Percentiles rank a stretch among this genome's conserved stretches.
These are phyloP conservation scores for Galeopsomyia nigrocyanea DNA, from an alignment of 2,888 invertebrate species.

Conservation along the genomic window DNA sequence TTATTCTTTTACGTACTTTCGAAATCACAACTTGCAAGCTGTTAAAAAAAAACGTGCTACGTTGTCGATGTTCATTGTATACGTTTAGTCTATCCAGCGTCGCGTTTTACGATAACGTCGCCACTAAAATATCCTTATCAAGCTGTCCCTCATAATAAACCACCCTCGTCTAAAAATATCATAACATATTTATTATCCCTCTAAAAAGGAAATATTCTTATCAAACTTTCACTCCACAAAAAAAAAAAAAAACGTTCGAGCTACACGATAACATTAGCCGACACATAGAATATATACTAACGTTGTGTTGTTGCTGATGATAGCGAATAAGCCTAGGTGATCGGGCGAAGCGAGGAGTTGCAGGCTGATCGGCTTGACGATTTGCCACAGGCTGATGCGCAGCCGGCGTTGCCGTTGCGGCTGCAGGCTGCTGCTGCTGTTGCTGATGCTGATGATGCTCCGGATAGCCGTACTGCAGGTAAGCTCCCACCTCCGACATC, in stretches of 20 bases:
- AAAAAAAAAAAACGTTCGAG: background rate
- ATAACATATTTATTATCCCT: too few relatives aligned
- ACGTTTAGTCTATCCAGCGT: too few relatives aligned
- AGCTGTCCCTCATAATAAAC: too few relatives aligned
- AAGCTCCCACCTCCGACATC: conserved; percentile 65
- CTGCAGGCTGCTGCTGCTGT: conserved; percentile 48
- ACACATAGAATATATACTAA: conserved; percentile 2
- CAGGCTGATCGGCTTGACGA: conserved; percentile 27
- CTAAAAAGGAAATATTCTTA: too few relatives aligned
- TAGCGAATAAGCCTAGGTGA: conserved; percentile 46
- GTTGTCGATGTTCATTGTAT: too few relatives aligned
- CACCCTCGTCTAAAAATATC: too few relatives aligned
- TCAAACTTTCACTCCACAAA: background rate
- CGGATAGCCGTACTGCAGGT: conserved; percentile 52
- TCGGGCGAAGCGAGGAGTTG: background rate
- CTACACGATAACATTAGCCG: background rate
- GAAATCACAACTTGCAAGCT: too few relatives aligned
- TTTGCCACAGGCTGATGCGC: conserved; percentile 6
- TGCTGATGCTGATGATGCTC: conserved; percentile 31
- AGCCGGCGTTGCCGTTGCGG: conserved; percentile 47
- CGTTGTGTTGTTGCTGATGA: conserved; percentile 51
- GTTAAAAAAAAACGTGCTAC: too few relatives aligned
- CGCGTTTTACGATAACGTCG: too few relatives aligned
- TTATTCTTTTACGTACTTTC: too few relatives aligned
- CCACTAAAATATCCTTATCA: too few relatives aligned